Percentiles rank a stretch among this genome's conserved stretches.
Evolutionary conservation across 2,113 vertebrate genomes (phyloP).

Genomic region (Sitta europaea): DNA sequence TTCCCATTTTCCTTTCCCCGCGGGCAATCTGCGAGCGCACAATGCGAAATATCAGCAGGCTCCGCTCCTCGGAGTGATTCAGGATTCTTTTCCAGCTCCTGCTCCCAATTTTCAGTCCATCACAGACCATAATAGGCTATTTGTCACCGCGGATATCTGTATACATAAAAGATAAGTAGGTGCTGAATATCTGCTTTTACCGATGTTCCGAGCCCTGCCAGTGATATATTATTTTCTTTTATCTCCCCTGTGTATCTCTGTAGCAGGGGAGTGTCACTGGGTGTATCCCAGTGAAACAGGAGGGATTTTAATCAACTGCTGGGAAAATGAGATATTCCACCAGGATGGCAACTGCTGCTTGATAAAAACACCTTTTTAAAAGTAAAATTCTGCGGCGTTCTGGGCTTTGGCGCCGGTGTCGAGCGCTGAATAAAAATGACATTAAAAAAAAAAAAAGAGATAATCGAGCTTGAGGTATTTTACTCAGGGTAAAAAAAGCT

Average conservation of each 20-base stretch:
- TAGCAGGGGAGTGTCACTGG: conserved; percentile 35
- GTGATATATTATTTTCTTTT: conserved; percentile 53
- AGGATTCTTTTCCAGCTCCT: not conserved
- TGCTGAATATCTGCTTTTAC: conserved; percentile 11
- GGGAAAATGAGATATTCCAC: conserved; percentile 46
- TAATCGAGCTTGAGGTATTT: not conserved
- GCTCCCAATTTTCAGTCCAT: conserved; percentile 42
- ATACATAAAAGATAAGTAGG: conserved; percentile 31
- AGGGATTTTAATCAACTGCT: conserved; percentile 54
- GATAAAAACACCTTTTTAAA: conserved; percentile 34
- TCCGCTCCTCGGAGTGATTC: not conserved
- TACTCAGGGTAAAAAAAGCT: not conserved
- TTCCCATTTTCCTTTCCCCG: not conserved
- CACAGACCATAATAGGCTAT: not conserved
- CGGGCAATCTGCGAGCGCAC: not conserved
- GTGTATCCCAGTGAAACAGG: conserved; percentile 23
- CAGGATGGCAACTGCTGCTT: not conserved
- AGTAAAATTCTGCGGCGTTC: not conserved
- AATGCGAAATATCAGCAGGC: not conserved
- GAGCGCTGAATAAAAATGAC: conserved; percentile 35
- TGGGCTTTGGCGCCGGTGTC: not conserved
- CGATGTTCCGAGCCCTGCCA: not conserved
- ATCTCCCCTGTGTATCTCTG: conserved; percentile 10
- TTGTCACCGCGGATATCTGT: conserved; percentile 24
- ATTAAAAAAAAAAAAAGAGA: not conserved